Base-by-base conservation (phyloP, 2,113 vertebrate genomes). In the Procavia capensis region DNA sequence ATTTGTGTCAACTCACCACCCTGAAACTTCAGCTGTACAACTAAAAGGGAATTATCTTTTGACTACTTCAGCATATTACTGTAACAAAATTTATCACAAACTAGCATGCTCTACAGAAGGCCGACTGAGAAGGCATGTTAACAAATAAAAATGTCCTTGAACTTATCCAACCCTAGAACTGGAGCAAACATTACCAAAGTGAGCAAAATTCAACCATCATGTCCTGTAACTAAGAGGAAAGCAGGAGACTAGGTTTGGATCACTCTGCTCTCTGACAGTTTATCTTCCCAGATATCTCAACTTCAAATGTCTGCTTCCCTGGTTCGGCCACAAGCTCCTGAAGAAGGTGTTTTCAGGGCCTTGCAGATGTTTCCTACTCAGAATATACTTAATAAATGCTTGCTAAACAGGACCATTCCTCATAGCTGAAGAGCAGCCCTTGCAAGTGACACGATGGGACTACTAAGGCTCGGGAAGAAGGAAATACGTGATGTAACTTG, bases 1-100 rank as follows among this genome's bases (percentile, higher is more conserved):
- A 94, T 24, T 20, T 78, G 45, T 75, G 54, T 92, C 63, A 96
- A 89, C 11, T 89, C 83, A 97, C 36, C 78, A 85, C 14, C 84
- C 96, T 19, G 5, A 34, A 93, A 78, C 50, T 75, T 59, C 16
- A 92, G 27, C 29, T 96, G 81, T 93, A 54, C 84, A 80, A 76
- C 14, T 63, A 88, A 93, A 95, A 84, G 9, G 3, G 9, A 47
- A 1, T 90, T 90, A 19, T 34, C 39, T 93, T 94, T 66, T 93
- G 34, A 92, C 29, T 50, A 96, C 86, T 94, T 96, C 79, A 91
- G 79, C 54, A 79, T 63, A 72, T 57, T 79, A 84, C 16, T 20
- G 95, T 39, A 76, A 88, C 64, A 84, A 85, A 88, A 88, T 54
- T 86, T 80, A 83, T 84, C 70, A 83, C 20, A 91, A 79, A 34